Evolutionary conservation across 1,140 invertebrate genomes (phyloP).

Genomic region (Scaptomyza graminum): DNA sequence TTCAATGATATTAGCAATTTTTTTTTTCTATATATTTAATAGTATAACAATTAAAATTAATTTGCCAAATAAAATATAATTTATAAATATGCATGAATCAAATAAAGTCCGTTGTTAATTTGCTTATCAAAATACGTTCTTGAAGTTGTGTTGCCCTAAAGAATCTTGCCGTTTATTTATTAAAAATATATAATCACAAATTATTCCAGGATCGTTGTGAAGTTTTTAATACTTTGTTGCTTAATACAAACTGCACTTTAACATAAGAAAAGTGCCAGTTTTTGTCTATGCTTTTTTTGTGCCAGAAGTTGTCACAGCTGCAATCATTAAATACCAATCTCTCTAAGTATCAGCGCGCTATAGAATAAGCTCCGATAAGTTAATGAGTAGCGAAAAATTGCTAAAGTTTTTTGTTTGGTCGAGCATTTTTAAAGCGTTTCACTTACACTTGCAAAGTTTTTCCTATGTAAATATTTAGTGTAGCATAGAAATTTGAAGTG

Average conservation of each 20-base stretch:
- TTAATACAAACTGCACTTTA: conserved; percentile 6
- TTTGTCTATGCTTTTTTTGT: background rate
- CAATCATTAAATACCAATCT: conserved; percentile 34
- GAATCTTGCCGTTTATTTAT: too few relatives aligned
- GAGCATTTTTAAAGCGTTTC: conserved; percentile 62
- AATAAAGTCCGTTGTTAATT: conserved; percentile 21
- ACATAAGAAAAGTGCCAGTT: conserved; percentile 2
- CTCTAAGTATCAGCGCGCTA: conserved; percentile 26
- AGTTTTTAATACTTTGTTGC: too few relatives aligned
- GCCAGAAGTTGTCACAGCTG: conserved; percentile 23
- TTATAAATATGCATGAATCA: conserved; percentile 34
- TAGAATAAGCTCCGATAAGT: conserved; percentile 35
- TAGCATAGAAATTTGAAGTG: conserved; percentile 77
- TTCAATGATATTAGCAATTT: conserved; percentile 63
- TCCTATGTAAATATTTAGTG: conserved; percentile 77
- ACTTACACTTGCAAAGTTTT: conserved; percentile 65
- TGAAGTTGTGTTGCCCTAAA: too few relatives aligned
- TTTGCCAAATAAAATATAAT: conserved; percentile 38
- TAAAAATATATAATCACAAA: too few relatives aligned
- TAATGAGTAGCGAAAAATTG: conserved; percentile 54
- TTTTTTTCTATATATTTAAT: conserved; percentile 57
- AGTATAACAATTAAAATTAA: conserved; percentile 41
- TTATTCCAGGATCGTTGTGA: too few relatives aligned
- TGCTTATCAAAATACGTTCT: background rate
- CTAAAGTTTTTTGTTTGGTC: conserved; percentile 32